phyloP scores from a whole-genome alignment of 2,888 invertebrate species.

The Ganaspis brasiliensis region DNA sequence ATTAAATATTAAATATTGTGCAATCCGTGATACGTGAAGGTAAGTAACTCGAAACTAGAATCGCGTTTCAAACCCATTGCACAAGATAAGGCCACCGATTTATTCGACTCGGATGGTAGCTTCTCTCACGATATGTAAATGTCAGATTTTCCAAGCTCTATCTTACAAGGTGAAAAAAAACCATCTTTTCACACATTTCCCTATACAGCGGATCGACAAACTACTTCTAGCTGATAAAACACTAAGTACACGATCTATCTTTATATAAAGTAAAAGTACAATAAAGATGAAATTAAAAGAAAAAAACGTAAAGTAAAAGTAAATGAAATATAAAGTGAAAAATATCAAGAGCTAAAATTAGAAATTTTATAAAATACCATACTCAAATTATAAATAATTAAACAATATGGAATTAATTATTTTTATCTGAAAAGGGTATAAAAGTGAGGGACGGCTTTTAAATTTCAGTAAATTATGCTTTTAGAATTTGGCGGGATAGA shows the following conservation, averaged over 20 bases:
- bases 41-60: not conserved
- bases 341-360: no score
- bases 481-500: not conserved
- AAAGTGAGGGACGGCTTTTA: no score
- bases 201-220: not conserved
- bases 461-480: no score
- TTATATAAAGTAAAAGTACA: not conserved
- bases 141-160: slow-evolving; percentile 12
- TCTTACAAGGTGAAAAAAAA: not conserved
- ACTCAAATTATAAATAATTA: no score
- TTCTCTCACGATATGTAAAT: slow-evolving; percentile 19
- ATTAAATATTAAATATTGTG: no score
- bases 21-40: no score
- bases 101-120: slow-evolving; percentile 10
- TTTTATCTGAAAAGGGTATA: no score
- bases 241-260: not conserved
- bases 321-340: no score
- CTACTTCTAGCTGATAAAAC: not conserved
- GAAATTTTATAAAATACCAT: no score
- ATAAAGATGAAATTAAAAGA: no score
- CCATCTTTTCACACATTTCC: slow-evolving; percentile 12
- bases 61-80: slow-evolving; percentile 19
- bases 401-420: no score
- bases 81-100: slow-evolving; percentile 13
- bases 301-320: no score